These are phyloP conservation scores for Aspidiotus destructor DNA, from an alignment of 2,888 invertebrate species.

Conservation along the genomic window DNA sequence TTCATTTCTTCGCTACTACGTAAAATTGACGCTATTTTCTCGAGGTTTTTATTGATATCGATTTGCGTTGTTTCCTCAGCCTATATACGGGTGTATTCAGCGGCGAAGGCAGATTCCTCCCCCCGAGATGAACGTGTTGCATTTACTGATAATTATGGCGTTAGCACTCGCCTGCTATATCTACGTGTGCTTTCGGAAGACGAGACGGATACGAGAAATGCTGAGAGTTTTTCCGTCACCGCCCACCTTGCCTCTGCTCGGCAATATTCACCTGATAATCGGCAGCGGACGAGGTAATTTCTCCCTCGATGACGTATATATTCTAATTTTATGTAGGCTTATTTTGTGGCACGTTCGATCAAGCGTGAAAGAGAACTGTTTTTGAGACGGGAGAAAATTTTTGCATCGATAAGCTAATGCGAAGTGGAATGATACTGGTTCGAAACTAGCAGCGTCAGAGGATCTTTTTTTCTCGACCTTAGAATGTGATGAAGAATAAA, in stretches of 20 bases:
- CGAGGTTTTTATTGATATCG: background rate
- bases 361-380: background rate
- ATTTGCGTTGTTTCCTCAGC: background rate
- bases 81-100: background rate
- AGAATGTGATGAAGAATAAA: too few relatives aligned
- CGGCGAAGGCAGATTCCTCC: background rate
- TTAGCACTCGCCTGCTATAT: background rate
- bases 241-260: slow-evolving; percentile 23
- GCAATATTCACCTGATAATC: slow-evolving; percentile 22
- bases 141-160: background rate
- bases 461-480: too few relatives aligned
- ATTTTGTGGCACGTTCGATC: background rate
- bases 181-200: background rate
- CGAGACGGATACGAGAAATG: slow-evolving; percentile 1
- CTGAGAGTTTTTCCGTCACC: slow-evolving; percentile 18
- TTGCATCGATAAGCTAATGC: too few relatives aligned
- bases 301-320: background rate
- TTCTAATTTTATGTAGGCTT: background rate
- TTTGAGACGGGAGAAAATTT: too few relatives aligned
- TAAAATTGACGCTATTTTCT: too few relatives aligned
- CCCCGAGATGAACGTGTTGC: slow-evolving; percentile 1
- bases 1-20: background rate
- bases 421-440: too few relatives aligned
- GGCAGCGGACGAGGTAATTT: slow-evolving; percentile 18
- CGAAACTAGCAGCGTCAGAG: too few relatives aligned